Percentiles rank a stretch among this genome's conserved stretches.
phyloP scores from a whole-genome alignment of 2,888 invertebrate species.

The Drosophila pseudotakahashii region DNA sequence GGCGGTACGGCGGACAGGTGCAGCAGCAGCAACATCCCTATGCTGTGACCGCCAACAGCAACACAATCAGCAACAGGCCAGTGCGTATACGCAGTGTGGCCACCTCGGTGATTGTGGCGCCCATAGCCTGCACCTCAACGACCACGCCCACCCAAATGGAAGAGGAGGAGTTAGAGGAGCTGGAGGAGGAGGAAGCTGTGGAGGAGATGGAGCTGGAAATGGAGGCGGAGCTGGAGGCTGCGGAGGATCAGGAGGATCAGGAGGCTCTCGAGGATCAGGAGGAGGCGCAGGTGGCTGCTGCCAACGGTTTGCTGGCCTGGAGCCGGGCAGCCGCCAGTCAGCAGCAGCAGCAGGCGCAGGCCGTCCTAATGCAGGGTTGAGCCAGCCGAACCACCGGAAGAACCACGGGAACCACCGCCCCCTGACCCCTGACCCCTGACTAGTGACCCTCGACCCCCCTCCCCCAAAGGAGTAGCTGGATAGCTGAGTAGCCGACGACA shows the following conservation, averaged over 20 bases:
- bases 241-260: constrained; percentile 12
- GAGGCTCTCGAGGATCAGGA: constrained; percentile 10
- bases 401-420: background rate
- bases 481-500: constrained; percentile 11
- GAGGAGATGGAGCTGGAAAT: constrained; percentile 7
- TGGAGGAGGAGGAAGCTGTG: constrained; percentile 5
- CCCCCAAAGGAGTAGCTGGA: too few species aligned
- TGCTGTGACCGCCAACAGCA: constrained; percentile 42
- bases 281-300: constrained; percentile 66
- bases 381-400: constrained; percentile 7
- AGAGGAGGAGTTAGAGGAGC: background rate
- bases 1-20: constrained; percentile 52
- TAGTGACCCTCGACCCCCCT: too few species aligned
- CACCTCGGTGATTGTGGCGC: constrained; percentile 80
- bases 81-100: constrained; percentile 74
- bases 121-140: constrained; percentile 38
- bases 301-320: constrained; percentile 69
- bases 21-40: constrained; percentile 37
- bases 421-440: constrained; percentile 2
- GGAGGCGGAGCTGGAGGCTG: constrained; percentile 29
- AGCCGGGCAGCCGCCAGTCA: constrained; percentile 67
- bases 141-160: constrained; percentile 43
- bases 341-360: constrained; percentile 42
- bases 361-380: constrained; percentile 60
- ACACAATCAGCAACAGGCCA: constrained; percentile 53